phyloP scores from a whole-genome alignment of 1,140 invertebrate genomes.

The Portunus trituberculatus region DNA sequence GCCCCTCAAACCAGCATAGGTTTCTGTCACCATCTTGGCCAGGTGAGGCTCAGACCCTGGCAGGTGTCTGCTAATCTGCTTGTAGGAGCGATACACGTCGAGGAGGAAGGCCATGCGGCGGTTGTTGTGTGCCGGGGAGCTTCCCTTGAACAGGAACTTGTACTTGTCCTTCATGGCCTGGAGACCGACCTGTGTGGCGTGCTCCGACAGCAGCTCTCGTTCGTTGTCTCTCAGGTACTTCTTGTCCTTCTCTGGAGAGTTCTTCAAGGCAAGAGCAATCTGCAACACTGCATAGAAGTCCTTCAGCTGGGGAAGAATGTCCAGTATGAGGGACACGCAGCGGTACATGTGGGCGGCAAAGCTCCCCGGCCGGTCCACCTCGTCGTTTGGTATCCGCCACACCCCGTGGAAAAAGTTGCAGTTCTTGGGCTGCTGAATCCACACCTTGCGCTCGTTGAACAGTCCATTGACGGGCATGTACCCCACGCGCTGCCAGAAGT shows the following conservation, averaged over 20 bases:
- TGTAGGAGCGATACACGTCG: conserved; percentile 72
- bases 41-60: conserved; percentile 72
- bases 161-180: conserved; percentile 77
- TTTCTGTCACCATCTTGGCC: conserved; percentile 69
- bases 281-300: conserved; percentile 91
- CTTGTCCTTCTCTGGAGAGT: conserved; percentile 90
- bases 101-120: conserved; percentile 73
- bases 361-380: conserved; percentile 94
- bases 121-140: conserved; percentile 66
- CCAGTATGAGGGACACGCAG: conserved; percentile 89
- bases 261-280: conserved; percentile 88
- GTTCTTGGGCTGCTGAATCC: conserved; percentile 72
- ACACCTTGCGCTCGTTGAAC: conserved; percentile 90
- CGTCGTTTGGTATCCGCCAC: conserved; percentile 93
- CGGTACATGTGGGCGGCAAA: conserved; percentile 95
- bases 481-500: conserved; percentile 78
- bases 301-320: conserved; percentile 88
- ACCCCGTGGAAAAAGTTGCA: conserved; percentile 92
- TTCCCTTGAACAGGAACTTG: conserved; percentile 74
- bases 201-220: conserved; percentile 87
- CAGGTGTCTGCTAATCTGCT: conserved; percentile 73
- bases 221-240: conserved; percentile 91
- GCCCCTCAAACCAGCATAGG: conserved; percentile 60
- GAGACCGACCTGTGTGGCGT: conserved; percentile 83
- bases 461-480: conserved; percentile 83